A percentile compares a stretch with the other conserved stretches of the same genome.
These are phyloP conservation scores for Misgurnus mizolepis DNA, from an alignment of 2,113 vertebrate genomes.

Conservation along the genomic window DNA sequence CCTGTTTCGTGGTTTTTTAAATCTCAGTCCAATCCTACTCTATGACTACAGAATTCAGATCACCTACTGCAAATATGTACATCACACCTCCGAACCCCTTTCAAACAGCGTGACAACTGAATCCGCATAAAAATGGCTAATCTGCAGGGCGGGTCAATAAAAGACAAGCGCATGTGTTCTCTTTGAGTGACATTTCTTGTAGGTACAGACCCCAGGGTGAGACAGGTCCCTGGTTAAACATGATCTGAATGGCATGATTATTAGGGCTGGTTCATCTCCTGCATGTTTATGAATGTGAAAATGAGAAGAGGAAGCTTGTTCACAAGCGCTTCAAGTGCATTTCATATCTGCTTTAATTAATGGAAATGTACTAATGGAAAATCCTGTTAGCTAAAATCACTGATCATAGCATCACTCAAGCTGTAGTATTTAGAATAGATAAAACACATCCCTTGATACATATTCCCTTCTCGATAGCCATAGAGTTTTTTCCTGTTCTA, in stretches of 20 bases:
- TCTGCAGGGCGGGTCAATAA: conserved; percentile 8
- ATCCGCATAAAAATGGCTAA: neutral
- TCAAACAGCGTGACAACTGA: neutral
- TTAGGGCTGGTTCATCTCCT: conserved; percentile 16
- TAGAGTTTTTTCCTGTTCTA: no score
- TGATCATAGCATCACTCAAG: neutral
- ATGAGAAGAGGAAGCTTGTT: neutral
- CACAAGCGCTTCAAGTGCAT: neutral
- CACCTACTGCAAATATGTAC: neutral
- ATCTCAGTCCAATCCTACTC: no score
- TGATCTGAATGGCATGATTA: conserved; percentile 24
- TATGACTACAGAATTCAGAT: neutral
- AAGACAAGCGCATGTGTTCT: conserved; percentile 27
- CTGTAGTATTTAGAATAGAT: neutral
- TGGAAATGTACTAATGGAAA: conserved; percentile 8
- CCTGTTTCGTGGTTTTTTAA: no score
- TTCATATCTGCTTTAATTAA: neutral
- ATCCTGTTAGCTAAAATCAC: neutral
- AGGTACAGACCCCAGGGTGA: conserved; percentile 11
- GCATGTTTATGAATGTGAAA: conserved; percentile 23
- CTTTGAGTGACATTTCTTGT: conserved; percentile 21
- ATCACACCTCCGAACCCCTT: neutral
- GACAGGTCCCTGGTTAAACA: conserved; percentile 4
- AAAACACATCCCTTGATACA: neutral
- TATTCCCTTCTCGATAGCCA: no score